phyloP scores from a whole-genome alignment of 2,888 invertebrate species.

The Drosophila putrida region DNA sequence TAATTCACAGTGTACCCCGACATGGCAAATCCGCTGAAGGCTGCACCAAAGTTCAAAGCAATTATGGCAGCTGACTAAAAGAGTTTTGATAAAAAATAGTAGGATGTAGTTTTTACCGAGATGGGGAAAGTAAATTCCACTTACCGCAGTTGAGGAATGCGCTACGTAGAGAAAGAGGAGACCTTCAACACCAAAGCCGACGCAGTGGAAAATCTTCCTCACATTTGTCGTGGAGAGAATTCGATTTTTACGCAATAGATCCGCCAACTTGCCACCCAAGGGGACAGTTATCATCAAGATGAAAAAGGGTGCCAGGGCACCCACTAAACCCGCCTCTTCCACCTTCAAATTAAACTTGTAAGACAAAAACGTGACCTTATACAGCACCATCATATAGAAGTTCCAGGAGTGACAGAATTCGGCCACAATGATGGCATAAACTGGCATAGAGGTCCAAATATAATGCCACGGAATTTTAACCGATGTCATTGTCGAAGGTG shows the following conservation, averaged over 20 bases:
- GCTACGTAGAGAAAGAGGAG: conserved; percentile 98
- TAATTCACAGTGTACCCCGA: conserved; percentile 99
- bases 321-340: conserved; percentile 95
- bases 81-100: no score
- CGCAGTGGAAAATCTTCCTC: conserved; percentile 99
- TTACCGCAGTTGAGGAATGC: conserved; percentile 91
- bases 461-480: conserved; percentile 95
- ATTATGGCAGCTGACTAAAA: conserved; percentile 90
- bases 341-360: conserved; percentile 95
- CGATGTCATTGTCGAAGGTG: conserved; percentile 90
- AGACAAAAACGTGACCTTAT: conserved; percentile 97
- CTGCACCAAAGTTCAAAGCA: conserved; percentile 97
- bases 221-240: conserved; percentile 97
- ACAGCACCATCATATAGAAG: conserved; percentile 97
- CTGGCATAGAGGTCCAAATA: conserved; percentile 97
- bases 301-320: conserved; percentile 98
- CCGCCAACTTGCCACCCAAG: conserved; percentile 97
- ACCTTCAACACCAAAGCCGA: conserved; percentile 99
- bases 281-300: conserved; percentile 99
- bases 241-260: conserved; percentile 94
- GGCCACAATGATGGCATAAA: conserved; percentile 99
- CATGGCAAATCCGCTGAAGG: conserved; percentile 99
- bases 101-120: not conserved
- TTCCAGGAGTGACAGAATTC: conserved; percentile 99
- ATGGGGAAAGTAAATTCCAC: conserved; percentile 28